A percentile compares a stretch with the other conserved stretches of the same genome.
Evolutionary conservation across 2,113 vertebrate genomes (phyloP).

Genomic region (Ophthalmolycus amberensis): DNA sequence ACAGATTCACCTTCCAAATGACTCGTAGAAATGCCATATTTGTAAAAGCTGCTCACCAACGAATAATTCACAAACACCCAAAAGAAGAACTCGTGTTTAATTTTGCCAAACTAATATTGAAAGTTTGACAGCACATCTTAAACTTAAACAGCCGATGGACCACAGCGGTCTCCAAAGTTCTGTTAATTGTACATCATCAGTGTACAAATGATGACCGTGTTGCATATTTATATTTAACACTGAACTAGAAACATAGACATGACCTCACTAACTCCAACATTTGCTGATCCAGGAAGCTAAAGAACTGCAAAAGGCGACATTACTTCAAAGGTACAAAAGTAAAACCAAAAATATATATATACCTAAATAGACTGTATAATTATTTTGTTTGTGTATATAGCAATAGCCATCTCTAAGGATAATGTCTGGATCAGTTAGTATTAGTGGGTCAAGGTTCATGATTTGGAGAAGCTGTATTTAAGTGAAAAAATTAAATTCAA

Average conservation of each 20-base stretch:
- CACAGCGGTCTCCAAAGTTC: not conserved
- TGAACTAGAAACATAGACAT: conserved; percentile 6
- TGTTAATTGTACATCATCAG: conserved; percentile 2
- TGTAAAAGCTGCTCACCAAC: conserved; percentile 15
- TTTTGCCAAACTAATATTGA: not conserved
- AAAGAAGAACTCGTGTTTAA: not conserved
- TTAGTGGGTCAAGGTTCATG: not conserved
- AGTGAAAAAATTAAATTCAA: not conserved
- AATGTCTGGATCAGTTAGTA: conserved; percentile 23
- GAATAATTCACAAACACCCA: conserved; percentile 33
- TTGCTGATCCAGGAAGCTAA: conserved; percentile 26
- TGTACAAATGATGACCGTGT: not conserved
- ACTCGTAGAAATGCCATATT: not conserved
- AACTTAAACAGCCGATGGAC: conserved; percentile 8
- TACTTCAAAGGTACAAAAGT: conserved; percentile 49
- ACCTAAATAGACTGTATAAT: not conserved
- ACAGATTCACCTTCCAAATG: conserved; percentile 14
- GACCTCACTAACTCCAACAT: conserved; percentile 7
- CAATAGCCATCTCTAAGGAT: not conserved
- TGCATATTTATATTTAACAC: conserved; percentile 5
- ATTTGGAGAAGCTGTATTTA: not conserved
- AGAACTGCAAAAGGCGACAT: conserved; percentile 21
- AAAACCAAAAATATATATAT: conserved; percentile 17
- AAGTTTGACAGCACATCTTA: conserved; percentile 3
- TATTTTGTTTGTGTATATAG: conserved; percentile 16